Conservation (phyloP, 2,113 vertebrate genomes). For the Platysteira castanea region DNA sequence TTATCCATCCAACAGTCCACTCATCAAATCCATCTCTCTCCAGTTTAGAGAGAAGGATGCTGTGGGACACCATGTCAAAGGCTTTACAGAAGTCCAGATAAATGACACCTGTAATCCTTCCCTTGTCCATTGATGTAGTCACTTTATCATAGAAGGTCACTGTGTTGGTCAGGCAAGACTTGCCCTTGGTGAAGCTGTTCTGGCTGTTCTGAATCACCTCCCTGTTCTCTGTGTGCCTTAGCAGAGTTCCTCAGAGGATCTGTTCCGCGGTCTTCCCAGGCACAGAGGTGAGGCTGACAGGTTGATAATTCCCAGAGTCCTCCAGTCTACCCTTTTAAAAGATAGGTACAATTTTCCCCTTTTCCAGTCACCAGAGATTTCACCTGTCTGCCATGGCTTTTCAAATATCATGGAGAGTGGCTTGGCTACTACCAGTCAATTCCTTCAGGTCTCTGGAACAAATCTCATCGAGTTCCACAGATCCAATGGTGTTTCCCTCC, state of each 20-base stretch:
- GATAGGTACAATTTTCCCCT: not conserved
- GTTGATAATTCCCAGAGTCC: not conserved
- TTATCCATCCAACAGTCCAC: not conserved
- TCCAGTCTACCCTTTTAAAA: not conserved
- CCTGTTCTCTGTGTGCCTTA: not conserved
- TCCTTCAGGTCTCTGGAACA: not conserved
- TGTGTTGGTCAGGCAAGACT: not conserved
- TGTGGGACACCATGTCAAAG: not conserved
- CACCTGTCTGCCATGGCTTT: not conserved
- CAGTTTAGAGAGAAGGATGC: not conserved
- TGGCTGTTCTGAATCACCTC: not conserved
- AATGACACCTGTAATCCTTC: not conserved
- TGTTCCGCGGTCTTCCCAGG: not conserved
- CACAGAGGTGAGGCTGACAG: not conserved
- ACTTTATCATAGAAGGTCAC: not conserved
- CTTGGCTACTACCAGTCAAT: not conserved
- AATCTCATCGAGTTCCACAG: fast-evolving
- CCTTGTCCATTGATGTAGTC: not conserved
- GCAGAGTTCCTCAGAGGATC: not conserved
- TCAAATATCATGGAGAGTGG: not conserved
- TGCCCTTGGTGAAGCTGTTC: not conserved
- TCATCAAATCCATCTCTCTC: not conserved
- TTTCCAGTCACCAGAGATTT: not conserved
- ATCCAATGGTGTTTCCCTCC: not conserved
- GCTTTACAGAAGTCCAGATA: not conserved